These are phyloP conservation scores for Yponomeuta plumbellus DNA, from an alignment of 2,888 invertebrate genomes.

Conservation along the genomic window DNA sequence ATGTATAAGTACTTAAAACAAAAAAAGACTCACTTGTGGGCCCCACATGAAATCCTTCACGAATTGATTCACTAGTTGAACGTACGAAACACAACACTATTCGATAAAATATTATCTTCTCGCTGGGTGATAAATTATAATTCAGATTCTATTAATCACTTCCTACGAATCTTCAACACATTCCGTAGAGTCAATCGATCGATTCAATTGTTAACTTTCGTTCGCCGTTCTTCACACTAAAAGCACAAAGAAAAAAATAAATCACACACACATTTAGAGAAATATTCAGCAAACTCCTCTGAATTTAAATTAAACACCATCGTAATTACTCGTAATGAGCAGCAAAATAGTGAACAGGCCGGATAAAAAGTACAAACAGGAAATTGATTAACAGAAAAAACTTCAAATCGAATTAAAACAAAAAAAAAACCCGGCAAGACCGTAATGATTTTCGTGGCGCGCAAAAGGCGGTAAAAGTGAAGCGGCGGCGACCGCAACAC, in stretches of 20 bases:
- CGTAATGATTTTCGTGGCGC: conserved; percentile 2
- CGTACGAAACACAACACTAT: not conserved
- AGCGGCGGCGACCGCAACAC: conserved; percentile 5
- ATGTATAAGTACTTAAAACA: not conserved
- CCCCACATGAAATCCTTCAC: not conserved
- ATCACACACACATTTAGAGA: not conserved
- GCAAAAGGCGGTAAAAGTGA: conserved; percentile 10
- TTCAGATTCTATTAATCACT: conserved; percentile 3
- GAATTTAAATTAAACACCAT: no score
- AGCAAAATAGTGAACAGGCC: conserved; percentile 1
- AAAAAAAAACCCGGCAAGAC: not conserved
- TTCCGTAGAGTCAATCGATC: conserved; percentile 9
- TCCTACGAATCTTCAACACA: not conserved
- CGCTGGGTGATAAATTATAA: not conserved
- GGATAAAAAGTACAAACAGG: not conserved
- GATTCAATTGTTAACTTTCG: not conserved
- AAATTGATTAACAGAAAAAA: not conserved
- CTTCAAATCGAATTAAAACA: not conserved
- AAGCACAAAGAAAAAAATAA: not conserved
- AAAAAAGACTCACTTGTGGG: not conserved
- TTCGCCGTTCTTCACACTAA: not conserved
- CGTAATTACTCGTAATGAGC: not conserved
- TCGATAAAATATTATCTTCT: not conserved
- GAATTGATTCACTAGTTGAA: not conserved
- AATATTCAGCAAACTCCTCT: not conserved